Percentiles rank a stretch among this genome's conserved stretches.
These are phyloP conservation scores for Synergus japonicus DNA, from an alignment of 2,888 invertebrate species.

Conservation along the genomic window DNA sequence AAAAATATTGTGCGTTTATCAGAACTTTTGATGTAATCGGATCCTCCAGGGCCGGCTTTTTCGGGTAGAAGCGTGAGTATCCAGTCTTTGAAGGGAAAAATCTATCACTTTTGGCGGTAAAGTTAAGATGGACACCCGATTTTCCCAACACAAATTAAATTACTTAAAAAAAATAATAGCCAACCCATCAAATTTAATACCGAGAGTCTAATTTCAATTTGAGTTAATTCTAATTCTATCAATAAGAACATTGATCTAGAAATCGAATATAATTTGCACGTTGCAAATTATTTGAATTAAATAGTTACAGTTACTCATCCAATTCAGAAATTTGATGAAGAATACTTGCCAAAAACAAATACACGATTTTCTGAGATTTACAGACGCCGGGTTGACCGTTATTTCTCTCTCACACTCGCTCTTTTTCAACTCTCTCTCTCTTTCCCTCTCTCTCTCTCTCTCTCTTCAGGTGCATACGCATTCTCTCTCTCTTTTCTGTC, in stretches of 20 bases:
- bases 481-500: background rate
- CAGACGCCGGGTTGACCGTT: background rate
- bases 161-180: background rate
- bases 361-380: background rate
- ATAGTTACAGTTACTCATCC: background rate
- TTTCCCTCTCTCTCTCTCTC: background rate
- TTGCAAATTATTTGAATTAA: background rate
- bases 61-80: background rate
- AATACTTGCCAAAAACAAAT: background rate
- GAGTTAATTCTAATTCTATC: background rate
- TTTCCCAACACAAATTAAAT: background rate
- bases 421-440: background rate
- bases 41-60: background rate
- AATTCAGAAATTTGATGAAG: background rate
- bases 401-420: background rate
- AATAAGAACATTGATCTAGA: background rate
- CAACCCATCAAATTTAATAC: background rate
- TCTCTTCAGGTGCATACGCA: too few species aligned
- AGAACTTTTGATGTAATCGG: background rate
- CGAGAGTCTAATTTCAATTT: background rate
- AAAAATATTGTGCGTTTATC: background rate
- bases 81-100: background rate
- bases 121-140: background rate
- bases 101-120: constrained; percentile 10
- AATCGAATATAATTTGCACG: background rate